These are phyloP conservation scores for Xenentodon cancila DNA, from an alignment of 2,797 vertebrate species.

Conservation along the genomic window DNA sequence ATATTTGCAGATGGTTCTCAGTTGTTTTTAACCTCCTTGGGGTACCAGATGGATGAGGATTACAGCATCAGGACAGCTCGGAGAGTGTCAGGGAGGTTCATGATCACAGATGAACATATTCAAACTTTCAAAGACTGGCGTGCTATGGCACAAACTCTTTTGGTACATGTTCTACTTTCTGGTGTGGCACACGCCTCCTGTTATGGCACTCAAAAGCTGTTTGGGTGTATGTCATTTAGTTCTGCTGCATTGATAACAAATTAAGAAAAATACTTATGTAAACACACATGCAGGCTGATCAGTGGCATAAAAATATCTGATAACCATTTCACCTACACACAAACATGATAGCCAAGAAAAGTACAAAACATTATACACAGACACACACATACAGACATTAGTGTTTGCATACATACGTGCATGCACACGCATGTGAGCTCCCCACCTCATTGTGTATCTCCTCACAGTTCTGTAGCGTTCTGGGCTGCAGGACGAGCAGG, in stretches of 20 bases:
- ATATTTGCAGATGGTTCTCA: conserved; percentile 47
- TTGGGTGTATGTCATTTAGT: not conserved
- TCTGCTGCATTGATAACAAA: not conserved
- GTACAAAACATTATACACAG: not conserved
- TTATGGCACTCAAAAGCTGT: conserved; percentile 14
- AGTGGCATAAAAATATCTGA: conserved; percentile 8
- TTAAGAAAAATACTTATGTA: not conserved
- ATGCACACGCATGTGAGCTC: not conserved
- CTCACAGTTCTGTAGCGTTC: conserved; percentile 87
- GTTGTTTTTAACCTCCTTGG: conserved; percentile 35
- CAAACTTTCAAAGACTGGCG: conserved; percentile 30
- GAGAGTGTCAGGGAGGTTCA: conserved; percentile 32
- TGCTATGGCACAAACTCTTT: conserved; percentile 20
- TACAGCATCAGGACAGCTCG: conserved; percentile 34
- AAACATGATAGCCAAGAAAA: not conserved
- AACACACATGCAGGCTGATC: not conserved
- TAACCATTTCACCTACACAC: conserved; percentile 1
- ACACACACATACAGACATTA: not conserved
- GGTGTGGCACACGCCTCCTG: conserved; percentile 2
- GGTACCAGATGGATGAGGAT: conserved; percentile 50
- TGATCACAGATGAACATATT: conserved; percentile 23
- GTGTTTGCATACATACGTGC: not conserved
- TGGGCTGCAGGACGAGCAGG: conserved; percentile 85
- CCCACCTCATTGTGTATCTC: conserved; percentile 97
- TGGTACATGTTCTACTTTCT: conserved; percentile 5